Evolutionary conservation across 92 coral and sea anemone genomes (phyloP).

Genomic region (Hydrozoanthus gracilis): DNA sequence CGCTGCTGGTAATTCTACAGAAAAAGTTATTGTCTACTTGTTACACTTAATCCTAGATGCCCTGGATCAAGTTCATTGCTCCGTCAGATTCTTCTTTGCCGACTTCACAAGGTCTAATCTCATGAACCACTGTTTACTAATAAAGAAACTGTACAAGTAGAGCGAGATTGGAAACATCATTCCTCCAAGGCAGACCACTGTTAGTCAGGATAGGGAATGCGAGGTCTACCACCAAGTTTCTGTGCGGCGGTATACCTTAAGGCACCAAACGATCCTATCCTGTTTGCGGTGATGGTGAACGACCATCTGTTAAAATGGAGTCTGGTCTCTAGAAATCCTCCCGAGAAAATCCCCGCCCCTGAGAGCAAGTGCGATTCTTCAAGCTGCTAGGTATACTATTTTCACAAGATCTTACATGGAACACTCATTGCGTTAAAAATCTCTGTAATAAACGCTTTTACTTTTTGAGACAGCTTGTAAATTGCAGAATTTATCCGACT

Average conservation of each 20-base stretch:
- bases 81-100: conserved; percentile 47
- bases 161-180: not conserved
- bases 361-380: too few species aligned
- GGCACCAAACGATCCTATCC: not conserved
- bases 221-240: conserved; percentile 2
- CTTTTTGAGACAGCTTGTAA: too few species aligned
- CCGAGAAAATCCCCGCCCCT: too few species aligned
- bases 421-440: too few species aligned
- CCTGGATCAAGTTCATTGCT: conserved; percentile 50
- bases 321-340: too few species aligned
- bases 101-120: conserved; percentile 45
- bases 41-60: conserved; percentile 55
- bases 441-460: too few species aligned
- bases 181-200: conserved; percentile 13
- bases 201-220: not conserved
- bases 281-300: not conserved
- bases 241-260: not conserved
- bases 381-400: too few species aligned
- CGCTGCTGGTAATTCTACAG: conserved; percentile 56
- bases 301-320: too few species aligned
- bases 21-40: conserved; percentile 53
- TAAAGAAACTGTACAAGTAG: not conserved
- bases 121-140: conserved; percentile 20
- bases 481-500: too few species aligned
- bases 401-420: too few species aligned